phyloP scores from a whole-genome alignment of 2,888 invertebrate genomes.

The Danaus chrysippus region DNA sequence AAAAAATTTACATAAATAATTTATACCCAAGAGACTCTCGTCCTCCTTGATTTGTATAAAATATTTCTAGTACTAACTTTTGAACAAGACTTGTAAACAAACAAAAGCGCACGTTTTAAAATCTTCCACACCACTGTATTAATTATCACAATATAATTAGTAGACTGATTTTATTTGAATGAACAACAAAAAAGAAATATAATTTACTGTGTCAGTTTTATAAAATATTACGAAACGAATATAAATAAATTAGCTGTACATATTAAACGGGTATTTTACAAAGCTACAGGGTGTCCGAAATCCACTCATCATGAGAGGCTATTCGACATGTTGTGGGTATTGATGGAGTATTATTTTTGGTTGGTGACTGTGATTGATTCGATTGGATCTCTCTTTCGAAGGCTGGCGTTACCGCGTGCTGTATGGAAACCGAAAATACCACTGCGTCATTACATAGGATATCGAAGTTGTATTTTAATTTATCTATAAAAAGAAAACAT shows the following conservation, averaged over 20 bases:
- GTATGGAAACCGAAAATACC: conserved; percentile 13
- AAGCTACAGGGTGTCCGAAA: conserved; percentile 49
- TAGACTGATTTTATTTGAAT: no score
- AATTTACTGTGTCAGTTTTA: background rate
- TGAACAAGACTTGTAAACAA: no score
- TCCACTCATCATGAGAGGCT: conserved; percentile 55
- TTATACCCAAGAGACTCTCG: conserved; percentile 63
- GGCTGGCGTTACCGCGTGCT: conserved; percentile 55
- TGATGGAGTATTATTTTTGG: conserved; percentile 69
- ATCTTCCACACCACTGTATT: no score
- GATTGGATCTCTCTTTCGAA: conserved; percentile 67
- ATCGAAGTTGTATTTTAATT: no score
- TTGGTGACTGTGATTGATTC: conserved; percentile 75
- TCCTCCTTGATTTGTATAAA: conserved; percentile 30
- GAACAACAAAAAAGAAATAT: no score
- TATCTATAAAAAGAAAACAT: no score
- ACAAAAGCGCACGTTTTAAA: no score
- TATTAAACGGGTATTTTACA: background rate
- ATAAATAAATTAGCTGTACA: conserved; percentile 1
- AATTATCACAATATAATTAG: no score
- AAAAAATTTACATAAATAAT: conserved; percentile 76
- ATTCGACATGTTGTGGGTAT: conserved; percentile 43
- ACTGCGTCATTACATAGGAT: background rate
- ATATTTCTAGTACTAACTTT: conserved; percentile 6
- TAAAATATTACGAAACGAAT: background rate